phyloP scores from a whole-genome alignment of 1,140 invertebrate genomes.

The Mesaphorura yosii region DNA sequence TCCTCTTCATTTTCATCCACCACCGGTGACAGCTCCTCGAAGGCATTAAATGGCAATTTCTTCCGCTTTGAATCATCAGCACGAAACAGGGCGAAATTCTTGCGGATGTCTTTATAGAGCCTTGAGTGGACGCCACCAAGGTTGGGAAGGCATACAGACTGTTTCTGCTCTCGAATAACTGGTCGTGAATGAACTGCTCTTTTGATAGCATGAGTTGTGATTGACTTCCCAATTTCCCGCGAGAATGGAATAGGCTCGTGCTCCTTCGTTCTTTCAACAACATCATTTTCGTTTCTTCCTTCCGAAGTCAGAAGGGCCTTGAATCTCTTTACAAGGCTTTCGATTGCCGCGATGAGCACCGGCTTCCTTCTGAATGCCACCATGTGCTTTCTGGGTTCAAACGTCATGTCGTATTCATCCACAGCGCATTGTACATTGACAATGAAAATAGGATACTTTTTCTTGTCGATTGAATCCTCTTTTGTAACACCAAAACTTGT shows the following conservation, averaged over 20 bases:
- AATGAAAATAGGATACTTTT: constrained; percentile 44
- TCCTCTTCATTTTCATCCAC: too few relatives aligned
- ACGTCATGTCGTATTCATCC: constrained; percentile 45
- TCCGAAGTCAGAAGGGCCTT: neutral
- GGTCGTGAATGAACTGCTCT: constrained; percentile 2
- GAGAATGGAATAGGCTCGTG: neutral
- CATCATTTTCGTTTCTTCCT: neutral
- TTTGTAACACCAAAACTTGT: constrained; percentile 15
- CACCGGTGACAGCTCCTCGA: too few relatives aligned
- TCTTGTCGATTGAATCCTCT: constrained; percentile 31
- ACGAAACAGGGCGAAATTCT: too few relatives aligned
- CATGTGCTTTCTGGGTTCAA: constrained; percentile 42
- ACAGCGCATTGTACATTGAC: constrained; percentile 48
- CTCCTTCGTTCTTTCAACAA: neutral
- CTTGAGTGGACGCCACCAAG: too few relatives aligned
- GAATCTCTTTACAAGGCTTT: constrained; percentile 40
- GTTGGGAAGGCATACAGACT: too few relatives aligned
- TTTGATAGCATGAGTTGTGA: neutral
- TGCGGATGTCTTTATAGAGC: neutral
- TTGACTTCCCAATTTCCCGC: neutral
- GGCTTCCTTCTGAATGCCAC: constrained; percentile 52
- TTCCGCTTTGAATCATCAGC: too few relatives aligned
- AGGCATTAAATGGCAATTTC: too few relatives aligned
- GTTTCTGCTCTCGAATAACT: neutral
- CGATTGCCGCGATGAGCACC: constrained; percentile 40